phyloP scores from a whole-genome alignment of 2,113 vertebrate species.

The Cynopterus brachyotis region DNA sequence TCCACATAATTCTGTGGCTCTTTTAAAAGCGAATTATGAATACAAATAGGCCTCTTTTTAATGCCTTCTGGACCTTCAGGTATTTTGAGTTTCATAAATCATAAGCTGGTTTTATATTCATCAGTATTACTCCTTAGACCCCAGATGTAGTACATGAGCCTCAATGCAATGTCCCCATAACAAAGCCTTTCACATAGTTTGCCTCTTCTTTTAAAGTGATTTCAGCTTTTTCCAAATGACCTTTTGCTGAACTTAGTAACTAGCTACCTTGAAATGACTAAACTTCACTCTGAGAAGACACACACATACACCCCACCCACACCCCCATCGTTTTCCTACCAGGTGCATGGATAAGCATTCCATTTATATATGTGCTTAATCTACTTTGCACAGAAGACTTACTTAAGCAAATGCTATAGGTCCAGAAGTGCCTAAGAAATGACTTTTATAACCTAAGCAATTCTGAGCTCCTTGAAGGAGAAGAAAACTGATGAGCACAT shows the following conservation, averaged over 20 bases:
- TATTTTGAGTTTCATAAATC: slow-evolving; percentile 45
- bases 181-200: background rate
- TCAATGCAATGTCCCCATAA: background rate
- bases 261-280: slow-evolving; percentile 63
- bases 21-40: slow-evolving; percentile 26
- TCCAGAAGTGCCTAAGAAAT: slow-evolving; percentile 44
- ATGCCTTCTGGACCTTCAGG: background rate
- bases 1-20: slow-evolving; percentile 23
- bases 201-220: slow-evolving; percentile 53
- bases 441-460: slow-evolving; percentile 57
- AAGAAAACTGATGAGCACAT: slow-evolving; percentile 48
- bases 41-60: slow-evolving; percentile 40
- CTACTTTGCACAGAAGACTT: slow-evolving; percentile 63
- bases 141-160: background rate
- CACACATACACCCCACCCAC: background rate
- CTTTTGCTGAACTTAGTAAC: slow-evolving; percentile 52
- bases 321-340: slow-evolving; percentile 25
- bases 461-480: slow-evolving; percentile 55
- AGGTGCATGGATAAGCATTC: slow-evolving; percentile 46
- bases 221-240: slow-evolving; percentile 66
- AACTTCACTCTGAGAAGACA: slow-evolving; percentile 24
- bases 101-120: slow-evolving; percentile 47
- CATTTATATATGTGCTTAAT: slow-evolving; percentile 41
- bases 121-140: background rate
- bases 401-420: slow-evolving; percentile 40